Base-by-base conservation (phyloP, 1,140 invertebrate genomes). In the Bombus superbus region DNA sequence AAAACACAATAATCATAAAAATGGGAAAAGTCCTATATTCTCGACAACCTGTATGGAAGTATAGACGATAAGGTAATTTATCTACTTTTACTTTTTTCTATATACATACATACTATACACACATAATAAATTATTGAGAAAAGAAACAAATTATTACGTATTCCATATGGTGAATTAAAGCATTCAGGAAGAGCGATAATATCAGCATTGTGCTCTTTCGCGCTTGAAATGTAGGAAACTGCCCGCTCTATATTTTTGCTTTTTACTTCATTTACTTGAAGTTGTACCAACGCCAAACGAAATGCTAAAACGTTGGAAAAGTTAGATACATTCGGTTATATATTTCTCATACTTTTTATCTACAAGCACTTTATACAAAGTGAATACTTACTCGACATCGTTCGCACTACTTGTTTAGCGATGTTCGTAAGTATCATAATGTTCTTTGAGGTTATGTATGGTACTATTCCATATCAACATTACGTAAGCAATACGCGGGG, bases 101-200 rank as follows among this genome's bases (percentile, higher is more conserved):
- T 1, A 35, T 32, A 22, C 3, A 38, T 47, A 3, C 2, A 32
- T 32, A 32, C 32, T 32, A 32, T 62, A 28, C 0, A 40, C 11
- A 69, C 0, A 10, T 68, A 38, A 18, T 10, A 40, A 40, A 40
- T 71, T 40, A 35, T 42, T 59, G n/a, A 42, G 15, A 44, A 32
- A 40, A 32, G 32, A n/a, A 22, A 22, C 18, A 53, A 53, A 53
- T 59, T 35, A 77, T 96, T 96, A 97, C 97, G 95, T 53, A 98
- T 98, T 86, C 98, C 98, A 95, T 99, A 99, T 0, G 98, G 98
- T 47, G 97, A 98, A 95, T 99, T 99, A 91, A 99, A 99, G 92
- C 98, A 99, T 96, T 99, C 98, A 1, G 98, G 98, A 25, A 99
- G 93, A 1, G 97, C 97, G 28, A 99, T 96, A 42, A 99, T 91